phyloP scores from a whole-genome alignment of 1,140 invertebrate genomes.

The Uloborus diversus region DNA sequence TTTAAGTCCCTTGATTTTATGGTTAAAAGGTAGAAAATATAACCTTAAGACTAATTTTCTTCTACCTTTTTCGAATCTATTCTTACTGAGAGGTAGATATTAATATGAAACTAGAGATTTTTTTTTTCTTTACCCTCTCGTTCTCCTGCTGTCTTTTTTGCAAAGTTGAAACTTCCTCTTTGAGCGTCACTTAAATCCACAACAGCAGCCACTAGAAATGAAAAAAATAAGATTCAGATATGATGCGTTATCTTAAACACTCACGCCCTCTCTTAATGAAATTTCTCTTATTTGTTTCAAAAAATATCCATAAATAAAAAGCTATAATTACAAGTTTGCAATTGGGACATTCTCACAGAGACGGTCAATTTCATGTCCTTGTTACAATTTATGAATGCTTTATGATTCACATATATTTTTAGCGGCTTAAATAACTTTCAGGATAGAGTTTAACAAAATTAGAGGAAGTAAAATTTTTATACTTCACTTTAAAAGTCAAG shows the following conservation, averaged over 20 bases:
- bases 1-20: neutral
- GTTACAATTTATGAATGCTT: too few species aligned
- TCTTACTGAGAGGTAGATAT: neutral
- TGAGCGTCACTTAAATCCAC: neutral
- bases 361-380: too few species aligned
- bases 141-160: constrained; percentile 35
- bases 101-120: neutral
- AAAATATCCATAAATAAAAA: neutral
- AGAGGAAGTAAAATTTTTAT: too few species aligned
- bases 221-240: too few species aligned
- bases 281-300: neutral
- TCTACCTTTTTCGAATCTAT: neutral
- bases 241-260: too few species aligned
- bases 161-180: constrained; percentile 25
- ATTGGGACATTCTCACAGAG: neutral
- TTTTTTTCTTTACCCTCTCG: constrained; percentile 1
- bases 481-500: too few species aligned
- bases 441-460: too few species aligned
- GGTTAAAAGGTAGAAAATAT: neutral
- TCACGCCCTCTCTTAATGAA: neutral
- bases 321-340: neutral
- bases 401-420: too few species aligned
- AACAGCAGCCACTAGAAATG: neutral
- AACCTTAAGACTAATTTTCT: neutral
- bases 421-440: too few species aligned